Conservation (phyloP, 2,888 invertebrate genomes). For the Cylindroiulus punctatus region DNA sequence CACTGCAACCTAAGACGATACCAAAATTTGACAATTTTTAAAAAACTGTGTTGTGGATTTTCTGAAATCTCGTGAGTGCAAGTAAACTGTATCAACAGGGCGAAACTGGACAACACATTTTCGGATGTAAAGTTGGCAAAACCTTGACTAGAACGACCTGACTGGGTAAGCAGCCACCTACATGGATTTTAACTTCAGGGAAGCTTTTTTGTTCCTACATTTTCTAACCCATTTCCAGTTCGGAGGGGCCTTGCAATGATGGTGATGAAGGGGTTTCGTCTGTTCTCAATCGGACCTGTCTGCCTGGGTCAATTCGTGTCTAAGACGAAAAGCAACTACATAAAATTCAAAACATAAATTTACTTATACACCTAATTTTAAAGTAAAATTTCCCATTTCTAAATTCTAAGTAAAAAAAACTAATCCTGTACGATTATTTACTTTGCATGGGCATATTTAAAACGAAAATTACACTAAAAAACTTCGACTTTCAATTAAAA, state of each 20-base stretch:
- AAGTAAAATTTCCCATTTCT: no score
- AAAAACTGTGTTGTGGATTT: no score
- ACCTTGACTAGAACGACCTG: slow-evolving; percentile 18
- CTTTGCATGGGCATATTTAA: no score
- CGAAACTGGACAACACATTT: neutral
- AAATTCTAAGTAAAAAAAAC: no score
- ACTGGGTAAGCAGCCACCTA: neutral
- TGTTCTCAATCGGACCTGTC: neutral
- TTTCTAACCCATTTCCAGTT: neutral
- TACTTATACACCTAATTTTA: neutral
- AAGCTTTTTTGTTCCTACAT: neutral
- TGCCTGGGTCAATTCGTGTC: slow-evolving; percentile 30
- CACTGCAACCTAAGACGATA: no score
- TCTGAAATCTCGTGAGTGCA: no score
- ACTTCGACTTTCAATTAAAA: no score
- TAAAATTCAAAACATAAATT: neutral
- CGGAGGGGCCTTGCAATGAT: neutral
- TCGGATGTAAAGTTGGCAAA: neutral
- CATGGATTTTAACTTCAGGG: neutral
- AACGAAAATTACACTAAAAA: no score
- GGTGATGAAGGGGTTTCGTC: slow-evolving; percentile 6
- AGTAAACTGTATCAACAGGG: no score
- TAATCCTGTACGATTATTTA: no score
- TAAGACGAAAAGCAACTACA: neutral
- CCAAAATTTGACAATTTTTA: no score